Percentiles rank a stretch among this genome's conserved stretches.
These are phyloP conservation scores for Erynnis tages DNA, from an alignment of 2,888 invertebrate species.

Conservation along the genomic window DNA sequence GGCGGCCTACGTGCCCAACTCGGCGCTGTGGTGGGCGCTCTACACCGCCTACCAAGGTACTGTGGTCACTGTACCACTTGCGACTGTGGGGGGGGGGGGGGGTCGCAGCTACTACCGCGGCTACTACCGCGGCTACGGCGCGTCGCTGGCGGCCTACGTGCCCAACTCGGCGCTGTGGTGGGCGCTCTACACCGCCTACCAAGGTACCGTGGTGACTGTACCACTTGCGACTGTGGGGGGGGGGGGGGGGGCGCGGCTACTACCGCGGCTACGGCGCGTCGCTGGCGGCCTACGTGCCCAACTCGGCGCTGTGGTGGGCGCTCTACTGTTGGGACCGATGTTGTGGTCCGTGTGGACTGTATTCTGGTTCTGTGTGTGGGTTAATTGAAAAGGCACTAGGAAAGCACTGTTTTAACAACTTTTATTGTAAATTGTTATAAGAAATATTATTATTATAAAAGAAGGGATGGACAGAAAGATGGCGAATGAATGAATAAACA, in stretches of 20 bases:
- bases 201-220: conserved; percentile 85
- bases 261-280: conserved; percentile 97
- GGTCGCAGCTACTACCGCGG: conserved; percentile 90
- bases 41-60: conserved; percentile 96
- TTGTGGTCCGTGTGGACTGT: too few species aligned
- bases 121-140: conserved; percentile 96
- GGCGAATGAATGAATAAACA: too few species aligned
- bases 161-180: conserved; percentile 99
- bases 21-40: conserved; percentile 98
- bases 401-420: too few species aligned
- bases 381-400: too few species aligned
- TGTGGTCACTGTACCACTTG: conserved; percentile 9
- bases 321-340: conserved; percentile 97
- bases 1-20: conserved; percentile 96
- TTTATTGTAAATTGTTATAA: too few species aligned
- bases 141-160: conserved; percentile 95
- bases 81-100: conserved; percentile 88
- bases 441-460: too few species aligned
- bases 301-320: conserved; percentile 99
- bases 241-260: conserved; percentile 91
- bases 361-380: too few species aligned
- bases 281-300: conserved; percentile 95
- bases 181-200: conserved; percentile 96
- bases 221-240: conserved; percentile 81
- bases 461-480: too few species aligned